Percentiles rank a stretch among this genome's conserved stretches.
Evolutionary conservation across 37 sponge, comb jelly and placozoan genomes (phyloP).

Genomic region (Halichondria panicea): DNA sequence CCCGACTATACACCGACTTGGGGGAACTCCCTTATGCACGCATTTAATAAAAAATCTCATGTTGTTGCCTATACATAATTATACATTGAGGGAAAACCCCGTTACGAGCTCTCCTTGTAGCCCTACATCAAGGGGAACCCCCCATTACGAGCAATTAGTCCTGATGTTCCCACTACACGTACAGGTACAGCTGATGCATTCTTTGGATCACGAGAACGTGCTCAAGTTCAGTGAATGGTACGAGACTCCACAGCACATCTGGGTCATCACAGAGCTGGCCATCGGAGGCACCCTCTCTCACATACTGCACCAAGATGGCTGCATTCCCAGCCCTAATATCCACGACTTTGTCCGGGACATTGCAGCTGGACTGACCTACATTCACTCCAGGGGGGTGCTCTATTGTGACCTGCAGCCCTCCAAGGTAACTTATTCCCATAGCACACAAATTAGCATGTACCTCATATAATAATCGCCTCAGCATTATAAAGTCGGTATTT

Average conservation of each 20-base stretch:
- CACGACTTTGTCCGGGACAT: constrained; percentile 38
- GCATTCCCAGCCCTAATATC: constrained; percentile 22
- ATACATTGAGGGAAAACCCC: no score
- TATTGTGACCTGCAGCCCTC: constrained; percentile 63
- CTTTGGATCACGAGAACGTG: constrained; percentile 58
- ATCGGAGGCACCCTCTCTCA: constrained; percentile 61
- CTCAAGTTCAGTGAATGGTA: constrained; percentile 76
- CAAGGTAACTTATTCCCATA: constrained; percentile 24
- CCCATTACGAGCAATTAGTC: background rate
- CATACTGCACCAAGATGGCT: constrained; percentile 63
- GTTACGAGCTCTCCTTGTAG: no score
- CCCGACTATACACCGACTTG: no score
- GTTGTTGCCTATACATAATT: no score
- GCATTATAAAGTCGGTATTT: no score
- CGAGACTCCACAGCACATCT: constrained; percentile 74
- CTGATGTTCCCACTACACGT: background rate
- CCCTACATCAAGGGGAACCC: no score
- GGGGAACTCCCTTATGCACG: no score
- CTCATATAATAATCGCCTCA: background rate
- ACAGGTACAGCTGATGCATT: constrained; percentile 51
- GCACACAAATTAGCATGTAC: background rate
- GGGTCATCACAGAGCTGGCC: constrained; percentile 75
- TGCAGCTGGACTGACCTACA: constrained; percentile 39
- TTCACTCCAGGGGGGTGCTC: constrained; percentile 39
- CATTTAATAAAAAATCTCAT: no score